Conservation (phyloP, 2,113 vertebrate genomes). For the Cyphomyrus discorhynchus region DNA sequence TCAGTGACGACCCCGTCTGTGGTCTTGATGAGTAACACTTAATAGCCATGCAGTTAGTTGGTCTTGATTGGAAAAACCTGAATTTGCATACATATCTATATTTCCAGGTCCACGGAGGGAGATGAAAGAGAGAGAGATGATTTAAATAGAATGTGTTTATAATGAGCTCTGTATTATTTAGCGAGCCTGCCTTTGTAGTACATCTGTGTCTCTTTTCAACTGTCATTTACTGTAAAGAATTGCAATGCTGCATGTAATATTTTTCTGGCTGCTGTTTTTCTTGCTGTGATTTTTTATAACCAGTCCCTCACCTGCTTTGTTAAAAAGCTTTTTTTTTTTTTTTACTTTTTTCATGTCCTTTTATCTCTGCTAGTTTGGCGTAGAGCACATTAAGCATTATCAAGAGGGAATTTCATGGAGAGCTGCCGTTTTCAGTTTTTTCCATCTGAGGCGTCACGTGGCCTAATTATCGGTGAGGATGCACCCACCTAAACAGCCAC, state of each 20-base stretch:
- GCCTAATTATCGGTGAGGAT: constrained; percentile 20
- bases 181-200: not conserved
- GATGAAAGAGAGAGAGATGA: not conserved
- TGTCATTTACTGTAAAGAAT: not conserved
- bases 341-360: not conserved
- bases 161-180: constrained; percentile 6
- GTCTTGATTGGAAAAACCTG: not conserved
- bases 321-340: not conserved
- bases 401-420: constrained; percentile 30
- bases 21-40: not conserved
- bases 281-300: not conserved
- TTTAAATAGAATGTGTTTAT: constrained; percentile 1
- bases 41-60: not conserved
- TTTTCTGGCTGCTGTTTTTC: not conserved
- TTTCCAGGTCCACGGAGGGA: not conserved
- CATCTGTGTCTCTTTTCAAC: not conserved
- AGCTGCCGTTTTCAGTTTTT: constrained; percentile 22
- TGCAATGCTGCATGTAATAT: not conserved
- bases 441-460: not conserved
- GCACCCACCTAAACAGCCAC: not conserved
- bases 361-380: constrained; percentile 17
- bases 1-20: not conserved
- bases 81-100: not conserved
- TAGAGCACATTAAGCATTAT: constrained; percentile 27
- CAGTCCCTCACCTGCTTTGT: not conserved